Evolutionary conservation across 2,888 invertebrate species (phyloP).

Genomic region (Melinaea menophilus): DNA sequence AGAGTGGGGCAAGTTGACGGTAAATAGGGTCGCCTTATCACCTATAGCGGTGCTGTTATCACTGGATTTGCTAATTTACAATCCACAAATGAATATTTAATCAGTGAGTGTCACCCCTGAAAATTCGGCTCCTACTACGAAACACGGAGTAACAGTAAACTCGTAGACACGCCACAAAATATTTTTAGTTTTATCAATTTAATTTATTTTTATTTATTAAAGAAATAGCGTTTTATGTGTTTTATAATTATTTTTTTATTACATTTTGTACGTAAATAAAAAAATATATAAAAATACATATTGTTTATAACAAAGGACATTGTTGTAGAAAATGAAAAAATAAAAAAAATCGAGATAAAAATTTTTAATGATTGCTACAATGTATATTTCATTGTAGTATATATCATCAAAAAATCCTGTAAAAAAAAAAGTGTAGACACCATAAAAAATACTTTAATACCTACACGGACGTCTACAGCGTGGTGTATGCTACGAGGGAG

Average conservation of each 20-base stretch:
- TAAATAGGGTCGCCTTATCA: slow-evolving; percentile 45
- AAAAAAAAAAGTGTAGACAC: slow-evolving; percentile 1
- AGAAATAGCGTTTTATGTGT: neutral
- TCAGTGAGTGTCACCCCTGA: slow-evolving; percentile 63
- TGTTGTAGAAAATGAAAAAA: too few species aligned
- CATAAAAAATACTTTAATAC: slow-evolving; percentile 23
- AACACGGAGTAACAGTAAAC: slow-evolving; percentile 32
- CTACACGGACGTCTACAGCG: slow-evolving; percentile 33
- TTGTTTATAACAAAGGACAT: too few species aligned
- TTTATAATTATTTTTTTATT: too few species aligned
- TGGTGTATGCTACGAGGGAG: slow-evolving; percentile 57
- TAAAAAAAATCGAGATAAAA: too few species aligned
- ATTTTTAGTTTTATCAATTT: slow-evolving; percentile 4
- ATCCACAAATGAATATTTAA: slow-evolving; percentile 71
- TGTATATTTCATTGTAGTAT: too few species aligned
- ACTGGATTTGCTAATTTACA: slow-evolving; percentile 66
- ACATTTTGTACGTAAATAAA: too few species aligned
- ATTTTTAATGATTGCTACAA: too few species aligned
- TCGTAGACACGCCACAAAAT: slow-evolving; percentile 30
- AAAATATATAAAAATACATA: too few species aligned
- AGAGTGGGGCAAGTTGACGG: neutral
- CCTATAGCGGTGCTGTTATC: slow-evolving; percentile 50
- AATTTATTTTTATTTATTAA: neutral
- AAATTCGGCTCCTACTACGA: slow-evolving; percentile 50
- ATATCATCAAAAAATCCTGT: too few species aligned